These are phyloP conservation scores for Drosophila subquinaria DNA, from an alignment of 2,888 invertebrate genomes.

Conservation along the genomic window DNA sequence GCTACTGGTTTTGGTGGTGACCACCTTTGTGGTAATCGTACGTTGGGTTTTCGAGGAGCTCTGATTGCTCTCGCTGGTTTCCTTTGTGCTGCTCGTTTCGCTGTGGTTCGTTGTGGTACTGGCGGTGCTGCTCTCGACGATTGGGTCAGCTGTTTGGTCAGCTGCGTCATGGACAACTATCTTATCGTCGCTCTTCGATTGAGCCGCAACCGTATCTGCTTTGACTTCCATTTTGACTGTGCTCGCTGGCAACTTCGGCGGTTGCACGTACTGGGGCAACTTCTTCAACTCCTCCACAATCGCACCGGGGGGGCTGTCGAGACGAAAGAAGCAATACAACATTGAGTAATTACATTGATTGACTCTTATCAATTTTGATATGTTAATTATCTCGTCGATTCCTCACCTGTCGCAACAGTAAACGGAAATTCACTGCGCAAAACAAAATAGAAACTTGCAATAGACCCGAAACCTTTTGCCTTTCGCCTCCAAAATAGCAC, in stretches of 20 bases:
- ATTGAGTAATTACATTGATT: conserved; percentile 64
- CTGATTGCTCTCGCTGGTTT: conserved; percentile 42
- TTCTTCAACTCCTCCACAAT: conserved; percentile 83
- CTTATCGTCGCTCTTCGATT: conserved; percentile 58
- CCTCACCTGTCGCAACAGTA: conserved; percentile 52
- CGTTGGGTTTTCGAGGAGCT: conserved; percentile 50
- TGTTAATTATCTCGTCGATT: conserved; percentile 66
- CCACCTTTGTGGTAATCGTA: conserved; percentile 61
- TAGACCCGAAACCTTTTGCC: conserved; percentile 52
- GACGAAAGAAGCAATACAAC: conserved; percentile 15
- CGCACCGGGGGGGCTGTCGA: conserved; percentile 67
- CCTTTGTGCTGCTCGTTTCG: conserved; percentile 38
- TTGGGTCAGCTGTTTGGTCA: conserved; percentile 35
- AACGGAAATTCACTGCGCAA: conserved; percentile 50
- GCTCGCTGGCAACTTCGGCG: conserved; percentile 64
- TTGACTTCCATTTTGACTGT: conserved; percentile 54
- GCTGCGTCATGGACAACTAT: conserved; percentile 57
- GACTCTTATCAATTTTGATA: conserved; percentile 56
- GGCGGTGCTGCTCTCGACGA: conserved; percentile 22
- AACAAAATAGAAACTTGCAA: conserved; percentile 1
- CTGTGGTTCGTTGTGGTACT: conserved; percentile 40
- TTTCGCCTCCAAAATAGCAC: conserved; percentile 60
- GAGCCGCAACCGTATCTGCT: conserved; percentile 27
- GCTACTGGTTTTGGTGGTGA: conserved; percentile 67
- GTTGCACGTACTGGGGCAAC: conserved; percentile 62